A percentile compares a stretch with the other conserved stretches of the same genome.
Conservation (phyloP, 2,113 vertebrate genomes). For the Chaenocephalus aceratus region DNA sequence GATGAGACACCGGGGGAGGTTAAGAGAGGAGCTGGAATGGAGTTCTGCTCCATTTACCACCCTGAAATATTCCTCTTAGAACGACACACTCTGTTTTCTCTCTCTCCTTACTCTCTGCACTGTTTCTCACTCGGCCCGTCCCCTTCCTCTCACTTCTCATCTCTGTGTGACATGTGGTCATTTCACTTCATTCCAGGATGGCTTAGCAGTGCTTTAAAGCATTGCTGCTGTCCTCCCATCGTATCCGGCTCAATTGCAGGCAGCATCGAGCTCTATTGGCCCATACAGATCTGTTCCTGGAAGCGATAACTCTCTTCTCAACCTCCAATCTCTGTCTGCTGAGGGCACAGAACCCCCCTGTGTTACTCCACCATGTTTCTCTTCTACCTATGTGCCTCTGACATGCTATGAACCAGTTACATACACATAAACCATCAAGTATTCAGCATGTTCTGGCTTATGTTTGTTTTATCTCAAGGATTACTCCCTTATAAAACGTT, state of each 20-base stretch:
- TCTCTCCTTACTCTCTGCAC: conserved; percentile 53
- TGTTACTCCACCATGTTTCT: conserved; percentile 38
- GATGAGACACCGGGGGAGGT: conserved; percentile 76
- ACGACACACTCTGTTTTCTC: conserved; percentile 73
- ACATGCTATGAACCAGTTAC: background rate
- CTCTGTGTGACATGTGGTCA: conserved; percentile 72
- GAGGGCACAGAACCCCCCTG: conserved; percentile 32
- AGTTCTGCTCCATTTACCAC: conserved; percentile 84
- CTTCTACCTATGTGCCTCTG: conserved; percentile 15
- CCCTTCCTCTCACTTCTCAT: conserved; percentile 70
- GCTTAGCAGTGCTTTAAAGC: conserved; percentile 72
- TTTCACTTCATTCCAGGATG: conserved; percentile 76
- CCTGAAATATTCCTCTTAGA: conserved; percentile 82
- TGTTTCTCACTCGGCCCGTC: conserved; percentile 56
- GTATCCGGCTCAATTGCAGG: conserved; percentile 61
- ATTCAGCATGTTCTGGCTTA: background rate
- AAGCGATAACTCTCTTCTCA: conserved; percentile 44
- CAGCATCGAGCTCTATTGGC: conserved; percentile 50
- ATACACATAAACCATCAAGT: background rate
- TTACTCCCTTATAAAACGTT: background rate
- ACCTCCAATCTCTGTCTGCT: conserved; percentile 49
- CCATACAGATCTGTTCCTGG: conserved; percentile 40
- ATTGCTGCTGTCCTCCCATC: conserved; percentile 68
- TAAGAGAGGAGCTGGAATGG: conserved; percentile 80
- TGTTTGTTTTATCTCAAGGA: background rate